These are phyloP conservation scores for Anas capensis DNA, from an alignment of 2,797 vertebrate genomes.

Conservation along the genomic window DNA sequence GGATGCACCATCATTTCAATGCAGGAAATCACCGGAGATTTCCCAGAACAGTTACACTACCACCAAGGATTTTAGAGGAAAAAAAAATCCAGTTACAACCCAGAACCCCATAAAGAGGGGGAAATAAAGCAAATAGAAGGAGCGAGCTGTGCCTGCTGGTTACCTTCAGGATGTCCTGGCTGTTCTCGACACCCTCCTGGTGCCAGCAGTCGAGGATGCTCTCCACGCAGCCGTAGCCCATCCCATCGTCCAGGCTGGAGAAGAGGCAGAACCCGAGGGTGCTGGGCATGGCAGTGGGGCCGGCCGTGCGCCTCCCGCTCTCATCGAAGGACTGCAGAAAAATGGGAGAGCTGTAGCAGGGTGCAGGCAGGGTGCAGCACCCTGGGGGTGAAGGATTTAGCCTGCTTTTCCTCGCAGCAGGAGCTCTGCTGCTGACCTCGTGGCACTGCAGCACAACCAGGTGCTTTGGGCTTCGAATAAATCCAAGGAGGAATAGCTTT, in stretches of 20 bases:
- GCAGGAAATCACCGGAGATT: too few species aligned
- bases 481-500: rapidly evolving
- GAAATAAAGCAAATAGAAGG: rapidly evolving
- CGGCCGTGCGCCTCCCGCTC: constrained; percentile 86
- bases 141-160: neutral
- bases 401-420: neutral
- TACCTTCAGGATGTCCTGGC: constrained; percentile 93
- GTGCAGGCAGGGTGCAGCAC: neutral
- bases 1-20: too few species aligned
- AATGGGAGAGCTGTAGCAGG: neutral
- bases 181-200: constrained; percentile 93
- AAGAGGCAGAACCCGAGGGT: constrained; percentile 88
- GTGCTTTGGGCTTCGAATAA: neutral
- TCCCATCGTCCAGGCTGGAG: constrained; percentile 92
- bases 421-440: neutral
- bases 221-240: constrained; percentile 88
- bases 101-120: rapidly evolving
- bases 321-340: constrained; percentile 89
- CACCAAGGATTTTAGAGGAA: too few species aligned
- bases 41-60: too few species aligned
- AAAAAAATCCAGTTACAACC: neutral
- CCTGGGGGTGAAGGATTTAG: constrained; percentile 8
- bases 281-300: constrained; percentile 83
- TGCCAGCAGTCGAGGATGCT: constrained; percentile 90
- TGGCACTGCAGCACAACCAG: rapidly evolving